phyloP scores from a whole-genome alignment of 2,888 invertebrate species.

The Erynnis tages region DNA sequence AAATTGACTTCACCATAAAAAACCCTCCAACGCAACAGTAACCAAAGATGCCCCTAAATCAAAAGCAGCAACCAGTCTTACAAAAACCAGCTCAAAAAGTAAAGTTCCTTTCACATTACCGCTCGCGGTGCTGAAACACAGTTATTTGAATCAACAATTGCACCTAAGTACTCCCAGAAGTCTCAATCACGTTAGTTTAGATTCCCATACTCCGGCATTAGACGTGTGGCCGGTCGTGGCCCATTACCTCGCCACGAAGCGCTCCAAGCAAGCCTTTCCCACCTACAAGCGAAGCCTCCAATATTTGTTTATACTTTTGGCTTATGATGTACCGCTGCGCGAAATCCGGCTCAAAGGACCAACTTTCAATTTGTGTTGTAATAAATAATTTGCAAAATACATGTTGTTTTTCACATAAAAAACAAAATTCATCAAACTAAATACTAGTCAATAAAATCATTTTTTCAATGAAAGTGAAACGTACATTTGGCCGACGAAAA shows the following conservation, averaged over 20 bases:
- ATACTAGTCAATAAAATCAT: too few species aligned
- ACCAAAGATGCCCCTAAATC: conserved; percentile 2
- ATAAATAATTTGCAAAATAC: neutral
- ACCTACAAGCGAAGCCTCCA: conserved; percentile 27
- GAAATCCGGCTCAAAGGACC: conserved; percentile 17
- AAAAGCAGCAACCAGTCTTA: too few species aligned
- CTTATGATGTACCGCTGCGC: conserved; percentile 3
- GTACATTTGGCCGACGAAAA: too few species aligned
- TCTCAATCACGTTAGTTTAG: conserved; percentile 54
- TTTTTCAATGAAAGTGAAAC: too few species aligned
- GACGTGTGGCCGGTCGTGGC: conserved; percentile 44
- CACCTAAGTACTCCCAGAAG: conserved; percentile 53
- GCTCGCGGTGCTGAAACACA: conserved; percentile 36
- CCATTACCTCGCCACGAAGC: conserved; percentile 63
- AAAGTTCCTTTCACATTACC: neutral
- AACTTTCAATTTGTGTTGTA: neutral
- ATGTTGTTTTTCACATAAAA: too few species aligned
- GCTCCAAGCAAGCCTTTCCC: conserved; percentile 53
- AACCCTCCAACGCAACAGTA: neutral
- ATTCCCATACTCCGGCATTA: conserved; percentile 58
- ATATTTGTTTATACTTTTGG: conserved; percentile 25
- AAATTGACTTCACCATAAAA: too few species aligned
- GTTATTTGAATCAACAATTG: conserved; percentile 54
- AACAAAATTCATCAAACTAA: too few species aligned
- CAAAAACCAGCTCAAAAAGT: conserved; percentile 2